Percentiles rank a stretch among this genome's conserved stretches.
Conservation (phyloP, 2,888 invertebrate species). For the Platycheirus rosarum region DNA sequence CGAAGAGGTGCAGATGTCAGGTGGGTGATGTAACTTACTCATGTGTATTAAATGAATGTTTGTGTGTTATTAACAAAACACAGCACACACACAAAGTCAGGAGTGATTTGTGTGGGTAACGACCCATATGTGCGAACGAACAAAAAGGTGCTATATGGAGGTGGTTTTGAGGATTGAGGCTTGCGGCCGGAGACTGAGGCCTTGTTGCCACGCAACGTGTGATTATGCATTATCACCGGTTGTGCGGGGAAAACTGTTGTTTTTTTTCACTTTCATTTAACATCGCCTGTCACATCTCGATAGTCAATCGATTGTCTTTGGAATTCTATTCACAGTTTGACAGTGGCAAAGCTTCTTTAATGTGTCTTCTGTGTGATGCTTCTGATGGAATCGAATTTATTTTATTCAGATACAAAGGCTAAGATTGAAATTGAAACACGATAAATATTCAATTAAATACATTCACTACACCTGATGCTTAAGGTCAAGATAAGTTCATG, state of each 20-base stretch:
- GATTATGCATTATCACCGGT: conserved; percentile 27
- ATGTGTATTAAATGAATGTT: conserved; percentile 36
- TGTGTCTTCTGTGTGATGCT: conserved; percentile 2
- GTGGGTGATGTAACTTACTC: conserved; percentile 16
- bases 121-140: conserved; percentile 31
- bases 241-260: conserved; percentile 11
- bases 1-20: conserved; percentile 4
- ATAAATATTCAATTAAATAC: neutral
- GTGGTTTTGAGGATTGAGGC: conserved; percentile 15
- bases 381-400: conserved; percentile 18
- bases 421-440: no score
- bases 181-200: neutral
- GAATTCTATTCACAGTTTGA: conserved; percentile 17
- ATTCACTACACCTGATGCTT: neutral
- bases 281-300: conserved; percentile 44
- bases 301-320: conserved; percentile 42
- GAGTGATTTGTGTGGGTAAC: conserved; percentile 23
- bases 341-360: conserved; percentile 9
- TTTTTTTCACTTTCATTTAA: conserved; percentile 39
- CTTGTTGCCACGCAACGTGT: conserved; percentile 1
- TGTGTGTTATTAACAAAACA: conserved; percentile 24
- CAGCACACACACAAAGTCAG: conserved; percentile 2
- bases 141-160: conserved; percentile 30
- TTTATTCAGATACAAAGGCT: no score
- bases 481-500: conserved; percentile 35